phyloP scores from a whole-genome alignment of 2,113 vertebrate species.

The Okapia johnstoni region DNA sequence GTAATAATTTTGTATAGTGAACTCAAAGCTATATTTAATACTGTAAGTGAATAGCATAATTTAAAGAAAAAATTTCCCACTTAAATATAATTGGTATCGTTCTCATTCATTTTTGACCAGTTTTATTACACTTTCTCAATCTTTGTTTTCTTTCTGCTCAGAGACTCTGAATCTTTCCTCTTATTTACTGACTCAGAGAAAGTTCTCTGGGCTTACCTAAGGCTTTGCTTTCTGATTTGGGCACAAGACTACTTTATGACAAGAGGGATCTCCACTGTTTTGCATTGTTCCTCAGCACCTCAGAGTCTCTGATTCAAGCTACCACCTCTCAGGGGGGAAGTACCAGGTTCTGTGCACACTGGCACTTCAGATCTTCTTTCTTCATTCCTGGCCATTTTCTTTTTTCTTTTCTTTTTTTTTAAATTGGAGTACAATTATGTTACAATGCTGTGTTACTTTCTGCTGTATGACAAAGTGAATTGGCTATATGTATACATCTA shows the following conservation, averaged over 20 bases:
- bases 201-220: not conserved
- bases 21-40: not conserved
- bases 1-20: not conserved
- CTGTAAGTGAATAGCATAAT: not conserved
- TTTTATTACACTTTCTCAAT: not conserved
- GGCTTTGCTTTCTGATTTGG: not conserved
- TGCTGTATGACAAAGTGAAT: not conserved
- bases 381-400: not conserved
- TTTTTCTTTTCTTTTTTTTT: not conserved
- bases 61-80: not conserved
- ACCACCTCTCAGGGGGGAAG: not conserved
- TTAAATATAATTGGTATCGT: not conserved
- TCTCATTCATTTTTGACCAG: not conserved
- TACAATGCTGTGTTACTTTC: not conserved
- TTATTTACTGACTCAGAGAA: not conserved
- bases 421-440: not conserved
- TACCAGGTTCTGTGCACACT: not conserved
- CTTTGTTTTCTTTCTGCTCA: not conserved
- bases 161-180: not conserved
- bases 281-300: not conserved
- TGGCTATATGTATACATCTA: not conserved
- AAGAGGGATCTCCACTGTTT: not conserved
- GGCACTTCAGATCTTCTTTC: not conserved
- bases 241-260: not conserved
- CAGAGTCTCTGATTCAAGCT: not conserved